Conservation (phyloP, 2,888 invertebrate genomes). For the Andrena chrysosceles region DNA sequence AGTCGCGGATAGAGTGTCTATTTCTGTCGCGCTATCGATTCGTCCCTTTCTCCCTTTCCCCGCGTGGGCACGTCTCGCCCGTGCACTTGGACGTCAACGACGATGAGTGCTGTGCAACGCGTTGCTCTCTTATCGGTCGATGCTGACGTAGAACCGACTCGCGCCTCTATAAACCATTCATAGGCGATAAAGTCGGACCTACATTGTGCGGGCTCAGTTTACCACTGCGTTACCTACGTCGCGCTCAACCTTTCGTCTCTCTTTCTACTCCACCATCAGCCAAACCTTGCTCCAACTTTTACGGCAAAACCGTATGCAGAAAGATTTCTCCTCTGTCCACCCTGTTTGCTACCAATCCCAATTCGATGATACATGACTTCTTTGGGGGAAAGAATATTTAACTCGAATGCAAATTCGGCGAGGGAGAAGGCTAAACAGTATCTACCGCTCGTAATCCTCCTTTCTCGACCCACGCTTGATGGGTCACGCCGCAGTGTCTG, state of each 20-base stretch:
- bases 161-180: conserved; percentile 69
- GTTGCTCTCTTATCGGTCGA: conserved; percentile 70
- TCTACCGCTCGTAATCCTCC: too few species aligned
- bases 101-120: conserved; percentile 58
- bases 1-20: conserved; percentile 43
- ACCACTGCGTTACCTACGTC: conserved; percentile 32
- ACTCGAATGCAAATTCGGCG: too few species aligned
- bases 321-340: too few species aligned
- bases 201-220: conserved; percentile 60
- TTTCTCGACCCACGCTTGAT: background rate
- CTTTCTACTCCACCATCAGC: background rate
- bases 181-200: conserved; percentile 69
- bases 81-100: conserved; percentile 73
- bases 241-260: background rate
- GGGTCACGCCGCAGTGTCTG: background rate
- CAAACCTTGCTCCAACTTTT: background rate
- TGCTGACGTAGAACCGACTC: conserved; percentile 69
- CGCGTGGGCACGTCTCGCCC: conserved; percentile 54
- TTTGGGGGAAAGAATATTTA: too few species aligned
- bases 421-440: too few species aligned
- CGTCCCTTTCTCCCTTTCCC: conserved; percentile 49
- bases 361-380: too few species aligned
- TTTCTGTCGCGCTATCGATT: conserved; percentile 61
- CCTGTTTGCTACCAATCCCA: too few species aligned
- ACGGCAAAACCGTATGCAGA: background rate